phyloP scores from a whole-genome alignment of 1,140 invertebrate species.

The Cydia splendana region DNA sequence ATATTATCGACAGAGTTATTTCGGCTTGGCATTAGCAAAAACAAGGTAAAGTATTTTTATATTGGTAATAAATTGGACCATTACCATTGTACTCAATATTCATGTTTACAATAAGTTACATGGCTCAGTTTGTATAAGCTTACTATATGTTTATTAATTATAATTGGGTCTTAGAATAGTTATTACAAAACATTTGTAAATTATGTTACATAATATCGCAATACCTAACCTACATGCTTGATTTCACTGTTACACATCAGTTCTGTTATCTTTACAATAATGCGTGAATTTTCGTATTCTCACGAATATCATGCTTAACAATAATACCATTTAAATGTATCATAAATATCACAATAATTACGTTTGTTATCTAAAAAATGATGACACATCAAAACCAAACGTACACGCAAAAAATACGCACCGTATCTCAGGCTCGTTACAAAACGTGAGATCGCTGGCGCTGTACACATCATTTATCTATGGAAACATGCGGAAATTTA shows the following conservation, averaged over 20 bases:
- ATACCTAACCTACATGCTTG: no score
- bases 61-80: background rate
- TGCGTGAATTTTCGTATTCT: no score
- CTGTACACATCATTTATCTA: conserved; percentile 2
- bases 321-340: background rate
- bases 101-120: no score
- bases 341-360: background rate
- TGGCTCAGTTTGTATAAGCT: no score
- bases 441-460: background rate
- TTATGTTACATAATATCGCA: no score
- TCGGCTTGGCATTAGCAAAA: background rate
- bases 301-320: no score
- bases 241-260: no score
- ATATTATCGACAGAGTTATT: background rate
- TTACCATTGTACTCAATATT: no score
- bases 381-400: background rate
- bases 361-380: background rate
- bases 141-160: no score
- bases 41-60: background rate
- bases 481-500: background rate
- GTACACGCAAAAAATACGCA: conserved; percentile 18
- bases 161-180: no score
- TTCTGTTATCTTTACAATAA: no score
- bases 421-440: background rate
- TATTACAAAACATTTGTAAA: no score